Evolutionary conservation across 2,113 vertebrate genomes (phyloP).

Genomic region (Leiothrix lutea): DNA sequence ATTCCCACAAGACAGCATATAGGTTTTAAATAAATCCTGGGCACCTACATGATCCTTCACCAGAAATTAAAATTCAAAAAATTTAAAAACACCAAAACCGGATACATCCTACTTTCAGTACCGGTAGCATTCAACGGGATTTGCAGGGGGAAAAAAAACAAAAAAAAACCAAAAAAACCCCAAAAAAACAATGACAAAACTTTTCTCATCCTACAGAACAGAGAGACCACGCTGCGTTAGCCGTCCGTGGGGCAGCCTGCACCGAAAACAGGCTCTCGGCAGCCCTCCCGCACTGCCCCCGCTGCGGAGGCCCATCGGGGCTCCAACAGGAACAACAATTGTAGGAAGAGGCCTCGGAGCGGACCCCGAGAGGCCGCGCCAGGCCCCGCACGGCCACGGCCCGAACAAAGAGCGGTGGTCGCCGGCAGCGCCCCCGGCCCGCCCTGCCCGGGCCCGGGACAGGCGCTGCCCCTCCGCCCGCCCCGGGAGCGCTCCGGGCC

Average conservation of each 20-base stretch:
- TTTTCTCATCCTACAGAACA: not conserved
- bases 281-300: not conserved
- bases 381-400: not conserved
- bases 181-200: not conserved
- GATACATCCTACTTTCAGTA: not conserved
- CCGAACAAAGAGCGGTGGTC: not conserved
- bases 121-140: not conserved
- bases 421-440: not conserved
- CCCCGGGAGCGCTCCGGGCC: not conserved
- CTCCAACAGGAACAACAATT: not conserved
- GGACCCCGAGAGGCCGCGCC: not conserved
- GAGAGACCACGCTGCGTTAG: fast-evolving
- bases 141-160: not conserved
- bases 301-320: not conserved
- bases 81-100: not conserved
- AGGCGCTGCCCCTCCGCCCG: not conserved
- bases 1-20: not conserved
- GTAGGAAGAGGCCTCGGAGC: slow-evolving; percentile 9
- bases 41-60: not conserved
- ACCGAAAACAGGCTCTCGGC: fast-evolving
- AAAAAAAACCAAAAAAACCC: no score
- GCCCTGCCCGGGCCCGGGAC: not conserved
- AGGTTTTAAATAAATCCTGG: not conserved
- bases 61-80: not conserved
- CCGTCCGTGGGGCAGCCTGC: fast-evolving